phyloP scores from a whole-genome alignment of 2,888 invertebrate species.

The Pyrrhosoma nymphula region DNA sequence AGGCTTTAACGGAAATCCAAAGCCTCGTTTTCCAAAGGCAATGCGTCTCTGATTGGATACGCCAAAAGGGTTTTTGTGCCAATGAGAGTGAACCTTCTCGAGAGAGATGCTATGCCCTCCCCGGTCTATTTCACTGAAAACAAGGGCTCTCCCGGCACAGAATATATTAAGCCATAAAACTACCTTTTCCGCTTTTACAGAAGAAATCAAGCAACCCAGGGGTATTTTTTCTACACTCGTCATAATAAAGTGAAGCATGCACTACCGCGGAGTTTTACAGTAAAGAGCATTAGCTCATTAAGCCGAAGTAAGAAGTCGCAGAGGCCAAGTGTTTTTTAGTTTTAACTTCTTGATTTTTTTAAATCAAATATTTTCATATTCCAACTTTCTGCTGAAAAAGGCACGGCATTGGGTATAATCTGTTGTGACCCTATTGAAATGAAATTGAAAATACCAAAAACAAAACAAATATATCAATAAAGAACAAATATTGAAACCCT shows the following conservation, averaged over 20 bases:
- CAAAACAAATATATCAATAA: too few relatives aligned
- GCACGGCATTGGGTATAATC: too few relatives aligned
- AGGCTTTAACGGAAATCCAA: neutral
- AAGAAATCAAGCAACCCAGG: neutral
- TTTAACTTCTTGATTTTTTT: neutral
- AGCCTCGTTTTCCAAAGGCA: conserved; percentile 10
- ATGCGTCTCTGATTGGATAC: conserved; percentile 32
- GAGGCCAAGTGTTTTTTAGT: neutral
- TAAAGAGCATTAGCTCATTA: neutral
- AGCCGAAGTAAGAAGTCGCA: neutral
- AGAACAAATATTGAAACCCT: too few relatives aligned
- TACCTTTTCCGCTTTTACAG: neutral
- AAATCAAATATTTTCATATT: too few relatives aligned
- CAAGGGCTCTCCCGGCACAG: neutral
- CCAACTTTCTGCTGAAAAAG: too few relatives aligned
- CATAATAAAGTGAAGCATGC: neutral
- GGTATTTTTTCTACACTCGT: neutral
- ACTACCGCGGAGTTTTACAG: neutral
- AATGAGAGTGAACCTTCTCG: too few relatives aligned
- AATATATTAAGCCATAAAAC: neutral
- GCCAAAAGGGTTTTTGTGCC: neutral
- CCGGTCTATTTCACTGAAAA: neutral
- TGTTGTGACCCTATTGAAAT: too few relatives aligned
- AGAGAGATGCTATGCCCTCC: neutral
- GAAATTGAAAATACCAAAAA: too few relatives aligned